A percentile compares a stretch with the other conserved stretches of the same genome.
phyloP scores from a whole-genome alignment of 1,140 invertebrate species.

The Mesaphorura yosii region DNA sequence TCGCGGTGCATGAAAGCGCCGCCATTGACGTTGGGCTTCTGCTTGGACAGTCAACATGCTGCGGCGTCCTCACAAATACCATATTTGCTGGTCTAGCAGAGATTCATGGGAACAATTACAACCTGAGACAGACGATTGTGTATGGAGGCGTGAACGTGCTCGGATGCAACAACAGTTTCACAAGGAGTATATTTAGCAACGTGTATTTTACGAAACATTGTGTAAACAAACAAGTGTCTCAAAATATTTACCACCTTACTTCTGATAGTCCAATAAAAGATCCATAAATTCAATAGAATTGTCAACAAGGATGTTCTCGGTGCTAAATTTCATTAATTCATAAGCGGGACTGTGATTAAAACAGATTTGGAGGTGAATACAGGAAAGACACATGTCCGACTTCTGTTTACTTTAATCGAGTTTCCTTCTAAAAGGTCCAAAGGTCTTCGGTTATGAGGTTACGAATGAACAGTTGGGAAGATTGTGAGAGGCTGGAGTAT shows the following conservation, averaged over 20 bases:
- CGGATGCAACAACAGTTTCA: slow-evolving; percentile 20
- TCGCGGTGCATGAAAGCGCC: slow-evolving; percentile 14
- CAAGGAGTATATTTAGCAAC: slow-evolving; percentile 17
- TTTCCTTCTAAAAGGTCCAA: too few species aligned
- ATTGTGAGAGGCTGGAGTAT: too few species aligned
- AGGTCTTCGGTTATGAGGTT: too few species aligned
- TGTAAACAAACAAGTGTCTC: slow-evolving; percentile 10
- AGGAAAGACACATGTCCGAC: too few species aligned
- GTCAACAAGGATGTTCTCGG: too few species aligned
- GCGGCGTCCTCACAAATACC: slow-evolving; percentile 13
- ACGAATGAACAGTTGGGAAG: too few species aligned
- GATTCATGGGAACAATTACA: slow-evolving; percentile 11
- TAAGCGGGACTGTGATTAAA: too few species aligned
- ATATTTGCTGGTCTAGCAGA: slow-evolving; percentile 15
- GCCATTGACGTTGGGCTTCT: slow-evolving; percentile 10
- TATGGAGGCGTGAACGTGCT: slow-evolving; percentile 19
- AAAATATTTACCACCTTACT: slow-evolving; percentile 21
- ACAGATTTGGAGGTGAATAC: too few species aligned
- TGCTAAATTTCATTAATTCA: too few species aligned
- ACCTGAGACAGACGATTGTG: slow-evolving; percentile 13
- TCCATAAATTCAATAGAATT: too few species aligned
- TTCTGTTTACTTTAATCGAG: too few species aligned
- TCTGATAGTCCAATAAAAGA: too few species aligned
- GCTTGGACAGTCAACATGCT: slow-evolving; percentile 13
- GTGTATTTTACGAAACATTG: slow-evolving; percentile 19